Base-by-base conservation (phyloP, 1,140 invertebrate genomes). In the Cydia fagiglandana region DNA sequence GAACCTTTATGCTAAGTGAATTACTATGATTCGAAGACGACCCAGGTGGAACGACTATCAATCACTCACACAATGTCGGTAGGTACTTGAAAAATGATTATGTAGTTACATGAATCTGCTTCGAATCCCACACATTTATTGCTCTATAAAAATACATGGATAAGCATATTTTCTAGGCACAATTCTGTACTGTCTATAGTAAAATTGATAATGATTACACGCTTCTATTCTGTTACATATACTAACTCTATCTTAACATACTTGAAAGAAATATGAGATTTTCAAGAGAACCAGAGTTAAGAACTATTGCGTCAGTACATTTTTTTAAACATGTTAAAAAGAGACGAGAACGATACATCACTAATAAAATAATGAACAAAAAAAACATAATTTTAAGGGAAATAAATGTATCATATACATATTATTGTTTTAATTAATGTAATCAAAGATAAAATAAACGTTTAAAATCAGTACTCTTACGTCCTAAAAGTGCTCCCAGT, bases 101-200 rank as follows among this genome's bases (percentile, higher is more conserved):
- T 75, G 45, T 64, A 41, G 50, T 68, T 75, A 70, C 68, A 15
- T 73, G 61, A 76, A 76, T 80, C 75, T 86, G 86, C 86, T 85
- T 81, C 85, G 82, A 88, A 90, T 84, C 82, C 81, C 78, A 83
- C 79, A 83, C 50, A 78, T 84, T 24, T 86, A 89, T 88, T 90
- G 88, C 86, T 88, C 90, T 92, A 91, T 88, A 91, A 92, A 89
- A 90, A 92, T 89, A 92, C 88, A 90, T 75, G 79, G 81, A 81
- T 88, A 89, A 91, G 88, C 89, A 90, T 88, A 92, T 80, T 82
- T 88, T 91, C 90, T 92, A 92, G 90, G 89, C 89, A 92, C 90
- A 88, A 87, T 89, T 87, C 89, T 92, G 90, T 88, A 92, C 88
- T 90, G 80, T 88, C 85, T 90, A 89, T 83, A 80, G 75, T 84